Evolutionary conservation across 1,140 invertebrate species (phyloP).

Genomic region (Apolygus lucorum): DNA sequence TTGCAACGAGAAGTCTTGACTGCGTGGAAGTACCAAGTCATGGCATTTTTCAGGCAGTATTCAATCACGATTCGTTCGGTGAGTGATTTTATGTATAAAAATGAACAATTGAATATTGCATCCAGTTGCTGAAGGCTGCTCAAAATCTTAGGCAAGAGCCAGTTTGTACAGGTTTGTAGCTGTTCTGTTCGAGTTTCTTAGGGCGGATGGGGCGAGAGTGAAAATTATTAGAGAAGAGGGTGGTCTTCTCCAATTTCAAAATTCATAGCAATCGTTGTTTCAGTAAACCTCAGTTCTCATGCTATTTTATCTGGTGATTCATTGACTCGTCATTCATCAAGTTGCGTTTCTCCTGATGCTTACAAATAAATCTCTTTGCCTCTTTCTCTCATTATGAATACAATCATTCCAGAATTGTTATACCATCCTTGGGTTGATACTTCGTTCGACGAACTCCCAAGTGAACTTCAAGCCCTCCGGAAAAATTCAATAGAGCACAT

Average conservation of each 20-base stretch:
- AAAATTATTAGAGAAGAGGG: background rate
- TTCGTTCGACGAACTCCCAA: no score
- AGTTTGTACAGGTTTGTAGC: background rate
- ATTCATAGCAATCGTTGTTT: background rate
- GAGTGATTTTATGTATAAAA: background rate
- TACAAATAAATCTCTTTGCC: no score
- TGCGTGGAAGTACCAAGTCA: slow-evolving; percentile 63
- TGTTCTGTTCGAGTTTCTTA: background rate
- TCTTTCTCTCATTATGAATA: no score
- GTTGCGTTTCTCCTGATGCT: no score
- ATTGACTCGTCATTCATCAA: no score
- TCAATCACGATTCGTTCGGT: slow-evolving; percentile 38
- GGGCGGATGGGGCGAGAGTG: background rate
- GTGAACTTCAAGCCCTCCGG: no score
- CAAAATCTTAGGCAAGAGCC: no score
- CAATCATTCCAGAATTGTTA: no score
- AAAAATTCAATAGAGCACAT: no score
- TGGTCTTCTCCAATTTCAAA: background rate
- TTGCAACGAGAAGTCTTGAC: slow-evolving; percentile 46
- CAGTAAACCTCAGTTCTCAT: no score
- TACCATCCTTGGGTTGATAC: no score
- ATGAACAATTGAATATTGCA: background rate
- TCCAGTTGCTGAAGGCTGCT: background rate
- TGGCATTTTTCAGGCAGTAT: slow-evolving; percentile 56
- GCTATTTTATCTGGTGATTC: no score